These are phyloP conservation scores for Dromaius novaehollandiae DNA, from an alignment of 2,113 vertebrate genomes.

Conservation along the genomic window DNA sequence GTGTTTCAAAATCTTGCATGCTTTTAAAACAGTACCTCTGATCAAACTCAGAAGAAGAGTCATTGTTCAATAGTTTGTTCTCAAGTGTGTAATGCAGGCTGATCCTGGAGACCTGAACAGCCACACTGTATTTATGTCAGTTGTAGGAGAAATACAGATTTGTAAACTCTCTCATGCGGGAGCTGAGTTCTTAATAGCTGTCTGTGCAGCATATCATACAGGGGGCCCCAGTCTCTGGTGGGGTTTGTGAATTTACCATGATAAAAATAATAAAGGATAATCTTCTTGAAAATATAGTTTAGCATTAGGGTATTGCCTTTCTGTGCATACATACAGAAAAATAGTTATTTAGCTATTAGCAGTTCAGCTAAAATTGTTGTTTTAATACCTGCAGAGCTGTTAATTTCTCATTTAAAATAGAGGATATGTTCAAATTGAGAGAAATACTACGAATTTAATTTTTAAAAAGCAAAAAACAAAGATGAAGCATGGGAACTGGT, in stretches of 20 bases:
- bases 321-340: not conserved
- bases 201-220: conserved; percentile 1
- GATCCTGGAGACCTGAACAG: conserved; percentile 27
- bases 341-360: not conserved
- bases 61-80: not conserved
- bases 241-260: conserved; percentile 14
- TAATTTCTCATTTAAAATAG: conserved; percentile 1
- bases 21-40: not conserved
- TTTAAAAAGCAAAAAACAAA: not conserved
- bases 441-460: not conserved
- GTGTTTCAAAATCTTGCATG: not conserved
- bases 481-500: not conserved
- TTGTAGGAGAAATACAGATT: conserved; percentile 19
- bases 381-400: not conserved
- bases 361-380: not conserved
- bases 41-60: not conserved
- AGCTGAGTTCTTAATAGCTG: conserved; percentile 18
- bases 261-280: conserved; percentile 28
- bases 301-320: conserved; percentile 31
- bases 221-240: conserved; percentile 13
- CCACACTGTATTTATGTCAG: conserved; percentile 29
- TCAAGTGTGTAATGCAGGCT: not conserved
- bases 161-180: conserved; percentile 11
- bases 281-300: conserved; percentile 20
- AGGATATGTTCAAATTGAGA: not conserved